phyloP scores from a whole-genome alignment of 1,140 invertebrate species.

The Oreohelix idahoensis region DNA sequence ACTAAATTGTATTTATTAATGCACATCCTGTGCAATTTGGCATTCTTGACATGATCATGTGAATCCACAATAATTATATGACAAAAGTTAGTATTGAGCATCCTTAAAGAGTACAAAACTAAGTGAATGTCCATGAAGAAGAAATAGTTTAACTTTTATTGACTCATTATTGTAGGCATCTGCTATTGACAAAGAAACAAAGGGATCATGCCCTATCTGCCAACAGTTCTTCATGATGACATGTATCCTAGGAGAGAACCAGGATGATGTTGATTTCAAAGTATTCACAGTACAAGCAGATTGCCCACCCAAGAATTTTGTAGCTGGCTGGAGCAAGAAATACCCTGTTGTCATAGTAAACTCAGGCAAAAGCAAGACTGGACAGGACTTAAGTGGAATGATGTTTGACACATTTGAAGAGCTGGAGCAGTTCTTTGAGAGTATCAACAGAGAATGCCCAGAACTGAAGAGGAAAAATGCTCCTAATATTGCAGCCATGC shows the following conservation, averaged over 20 bases:
- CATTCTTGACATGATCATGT: too few relatives aligned
- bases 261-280: conserved; percentile 62
- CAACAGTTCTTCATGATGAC: conserved; percentile 71
- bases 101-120: too few relatives aligned
- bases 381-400: conserved; percentile 54
- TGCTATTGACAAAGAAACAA: conserved; percentile 63
- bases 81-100: too few relatives aligned
- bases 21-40: too few relatives aligned
- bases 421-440: conserved; percentile 66
- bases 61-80: too few relatives aligned
- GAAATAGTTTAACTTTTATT: too few relatives aligned
- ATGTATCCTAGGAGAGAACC: conserved; percentile 65
- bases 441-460: conserved; percentile 57
- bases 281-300: conserved; percentile 68
- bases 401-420: conserved; percentile 66
- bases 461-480: conserved; percentile 58
- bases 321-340: conserved; percentile 58
- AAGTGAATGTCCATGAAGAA: too few relatives aligned
- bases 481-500: conserved; percentile 58
- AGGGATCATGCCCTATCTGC: conserved; percentile 69
- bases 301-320: conserved; percentile 66
- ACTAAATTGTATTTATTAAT: too few relatives aligned
- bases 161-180: conserved; percentile 53
- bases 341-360: conserved; percentile 65
- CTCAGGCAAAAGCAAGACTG: conserved; percentile 49